These are phyloP conservation scores for Neodiprion virginianus DNA, from an alignment of 1,140 invertebrate species.

Conservation along the genomic window DNA sequence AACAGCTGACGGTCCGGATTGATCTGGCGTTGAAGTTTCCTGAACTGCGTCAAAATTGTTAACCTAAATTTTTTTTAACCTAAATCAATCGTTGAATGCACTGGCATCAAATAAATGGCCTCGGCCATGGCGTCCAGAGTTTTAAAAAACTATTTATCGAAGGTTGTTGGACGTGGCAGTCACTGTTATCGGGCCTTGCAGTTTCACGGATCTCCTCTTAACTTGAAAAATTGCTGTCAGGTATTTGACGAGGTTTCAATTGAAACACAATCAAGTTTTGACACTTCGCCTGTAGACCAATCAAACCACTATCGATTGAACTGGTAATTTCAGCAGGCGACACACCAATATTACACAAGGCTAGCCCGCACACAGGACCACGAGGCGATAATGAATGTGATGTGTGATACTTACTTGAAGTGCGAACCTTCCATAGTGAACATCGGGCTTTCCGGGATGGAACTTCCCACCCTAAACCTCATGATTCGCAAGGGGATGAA, in stretches of 20 bases:
- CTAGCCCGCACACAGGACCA: slow-evolving; percentile 44
- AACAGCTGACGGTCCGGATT: neutral
- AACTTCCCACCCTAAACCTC: slow-evolving; percentile 26
- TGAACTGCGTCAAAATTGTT: neutral
- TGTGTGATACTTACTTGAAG: slow-evolving; percentile 42
- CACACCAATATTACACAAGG: slow-evolving; percentile 21
- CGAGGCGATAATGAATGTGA: slow-evolving; percentile 42
- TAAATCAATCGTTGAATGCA: neutral
- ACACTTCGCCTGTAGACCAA: too few relatives aligned
- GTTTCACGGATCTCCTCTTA: neutral
- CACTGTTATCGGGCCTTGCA: neutral
- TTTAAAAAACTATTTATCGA: neutral
- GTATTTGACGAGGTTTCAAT: neutral
- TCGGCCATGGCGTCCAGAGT: neutral
- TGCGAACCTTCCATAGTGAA: slow-evolving; percentile 40
- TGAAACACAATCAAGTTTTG: too few relatives aligned
- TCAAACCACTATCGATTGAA: too few relatives aligned
- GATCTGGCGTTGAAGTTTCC: neutral
- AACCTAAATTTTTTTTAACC: neutral
- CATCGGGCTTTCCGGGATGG: slow-evolving; percentile 32
- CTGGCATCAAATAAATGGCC: neutral
- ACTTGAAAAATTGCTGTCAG: neutral
- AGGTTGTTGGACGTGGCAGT: neutral
- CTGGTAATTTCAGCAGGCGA: too few relatives aligned
- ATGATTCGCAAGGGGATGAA: slow-evolving; percentile 43